Evolutionary conservation across 2,888 invertebrate genomes (phyloP), one percentile per base, ranked within the genome.

Genomic region (Noctua janthina): DNA sequence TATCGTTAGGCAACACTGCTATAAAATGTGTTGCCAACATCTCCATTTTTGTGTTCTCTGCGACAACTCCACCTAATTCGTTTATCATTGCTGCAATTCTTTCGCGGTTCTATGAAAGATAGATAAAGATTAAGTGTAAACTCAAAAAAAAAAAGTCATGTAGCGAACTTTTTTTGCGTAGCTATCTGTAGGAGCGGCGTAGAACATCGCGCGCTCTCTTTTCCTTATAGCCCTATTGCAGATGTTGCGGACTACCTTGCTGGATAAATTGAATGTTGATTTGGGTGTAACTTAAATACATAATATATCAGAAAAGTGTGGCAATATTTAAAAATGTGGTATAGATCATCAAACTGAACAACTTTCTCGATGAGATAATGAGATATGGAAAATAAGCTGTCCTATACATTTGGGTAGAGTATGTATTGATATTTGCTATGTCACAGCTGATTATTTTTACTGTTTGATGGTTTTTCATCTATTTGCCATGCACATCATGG

Each of bases 21-120:
- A 97, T 92, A 86, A 96, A 96, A 88, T 97, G 97, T 54, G 96
- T 96, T 66, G 97, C 95, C 91, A 96, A 87, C 97, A 97, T 97
- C 85, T 97, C 97, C 96, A 96, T 96, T 89, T 96, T 96, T 0
- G 96, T 97, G 85, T 96, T 97, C 88, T 96, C 96, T 0, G 96
- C 96, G 0, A 97, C 96, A 23, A 96, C 96, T 15, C 96, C 96
- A 2, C 96, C 96, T 39, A 97, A 88, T 86, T 96, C 96, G 76
- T 93, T 94, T 70, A 97, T 94, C 96, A 96, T 96, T 0, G 96
- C 94, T 46, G 92, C 92, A 67, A 96, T 93, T 83, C 96, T 92
- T 79, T 96, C 96, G 1, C 95, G 95, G 86, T 96, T 96, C 96
- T 97, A 86, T 70, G 39, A 72, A 71, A 62, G 2, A 74, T 56